phyloP scores from a whole-genome alignment of 2,797 vertebrate species.

The Karalla daura region DNA sequence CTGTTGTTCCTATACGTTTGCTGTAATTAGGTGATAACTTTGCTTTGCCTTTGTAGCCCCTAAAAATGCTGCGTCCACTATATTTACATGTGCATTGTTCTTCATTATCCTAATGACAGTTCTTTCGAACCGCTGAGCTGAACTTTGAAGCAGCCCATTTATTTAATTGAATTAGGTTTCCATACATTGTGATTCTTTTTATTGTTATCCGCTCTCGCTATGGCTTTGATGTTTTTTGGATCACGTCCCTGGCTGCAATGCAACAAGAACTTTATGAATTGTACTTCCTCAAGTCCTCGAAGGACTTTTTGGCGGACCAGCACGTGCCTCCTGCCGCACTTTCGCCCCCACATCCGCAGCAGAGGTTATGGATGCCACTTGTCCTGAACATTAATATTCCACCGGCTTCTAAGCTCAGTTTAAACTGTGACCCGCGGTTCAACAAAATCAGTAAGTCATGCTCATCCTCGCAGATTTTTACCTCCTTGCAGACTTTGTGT shows the following conservation, averaged over 20 bases:
- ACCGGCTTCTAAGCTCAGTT: constrained; percentile 36
- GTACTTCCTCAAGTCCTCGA: constrained; percentile 9
- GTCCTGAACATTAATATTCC: constrained; percentile 55
- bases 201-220: background rate
- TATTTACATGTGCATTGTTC: background rate
- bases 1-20: background rate
- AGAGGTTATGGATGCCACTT: constrained; percentile 41
- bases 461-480: constrained; percentile 24
- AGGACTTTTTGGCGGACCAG: constrained; percentile 3
- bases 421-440: constrained; percentile 61
- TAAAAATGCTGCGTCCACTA: background rate
- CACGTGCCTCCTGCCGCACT: constrained; percentile 31
- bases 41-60: background rate
- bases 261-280: constrained; percentile 12
- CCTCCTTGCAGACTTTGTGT: constrained; percentile 12
- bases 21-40: background rate
- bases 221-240: constrained; percentile 24
- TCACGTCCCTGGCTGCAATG: background rate
- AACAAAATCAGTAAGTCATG: constrained; percentile 56
- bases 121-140: constrained; percentile 18
- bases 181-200: constrained; percentile 21
- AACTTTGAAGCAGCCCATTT: constrained; percentile 20
- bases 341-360: constrained; percentile 24
- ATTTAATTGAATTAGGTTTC: constrained; percentile 8
- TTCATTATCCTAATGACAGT: background rate